These are phyloP conservation scores for Tricholauxania praeusta DNA, from an alignment of 2,888 invertebrate species.

Conservation along the genomic window DNA sequence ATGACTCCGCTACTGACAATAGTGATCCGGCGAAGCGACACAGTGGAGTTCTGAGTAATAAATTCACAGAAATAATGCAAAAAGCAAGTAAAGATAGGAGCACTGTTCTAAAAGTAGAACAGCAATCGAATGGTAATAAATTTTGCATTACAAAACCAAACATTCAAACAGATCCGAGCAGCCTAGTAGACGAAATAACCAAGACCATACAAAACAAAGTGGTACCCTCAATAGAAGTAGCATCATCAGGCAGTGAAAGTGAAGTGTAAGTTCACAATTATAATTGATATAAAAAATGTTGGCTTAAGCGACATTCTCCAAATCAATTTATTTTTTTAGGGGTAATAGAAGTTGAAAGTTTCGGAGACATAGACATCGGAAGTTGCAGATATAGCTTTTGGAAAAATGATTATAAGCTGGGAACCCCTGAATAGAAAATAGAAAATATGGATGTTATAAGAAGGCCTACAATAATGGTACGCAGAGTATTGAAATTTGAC, in stretches of 20 bases:
- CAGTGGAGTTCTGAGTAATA: constrained; percentile 59
- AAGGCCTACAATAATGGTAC: too few species aligned
- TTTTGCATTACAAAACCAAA: constrained; percentile 59
- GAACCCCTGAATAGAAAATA: too few species aligned
- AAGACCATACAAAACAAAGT: constrained; percentile 67
- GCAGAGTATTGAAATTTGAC: too few species aligned
- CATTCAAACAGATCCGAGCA: constrained; percentile 68
- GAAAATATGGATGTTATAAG: too few species aligned
- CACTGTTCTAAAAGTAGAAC: constrained; percentile 49
- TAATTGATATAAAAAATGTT: too few species aligned
- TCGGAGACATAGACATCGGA: too few species aligned
- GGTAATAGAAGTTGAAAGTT: too few species aligned
- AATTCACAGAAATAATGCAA: constrained; percentile 66
- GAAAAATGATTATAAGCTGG: too few species aligned
- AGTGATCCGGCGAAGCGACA: constrained; percentile 54
- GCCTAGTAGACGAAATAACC: constrained; percentile 69
- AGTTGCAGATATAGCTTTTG: too few species aligned
- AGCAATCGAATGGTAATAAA: constrained; percentile 57
- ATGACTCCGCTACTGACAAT: constrained; percentile 57
- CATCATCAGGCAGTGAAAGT: constrained; percentile 78
- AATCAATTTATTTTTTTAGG: too few species aligned
- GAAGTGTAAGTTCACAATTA: constrained; percentile 67
- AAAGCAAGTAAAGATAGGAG: constrained; percentile 57
- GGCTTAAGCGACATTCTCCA: too few species aligned
- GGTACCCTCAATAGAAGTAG: constrained; percentile 71